phyloP scores from a whole-genome alignment of 1,140 invertebrate species.

The Drosophila pseudoobscura region DNA sequence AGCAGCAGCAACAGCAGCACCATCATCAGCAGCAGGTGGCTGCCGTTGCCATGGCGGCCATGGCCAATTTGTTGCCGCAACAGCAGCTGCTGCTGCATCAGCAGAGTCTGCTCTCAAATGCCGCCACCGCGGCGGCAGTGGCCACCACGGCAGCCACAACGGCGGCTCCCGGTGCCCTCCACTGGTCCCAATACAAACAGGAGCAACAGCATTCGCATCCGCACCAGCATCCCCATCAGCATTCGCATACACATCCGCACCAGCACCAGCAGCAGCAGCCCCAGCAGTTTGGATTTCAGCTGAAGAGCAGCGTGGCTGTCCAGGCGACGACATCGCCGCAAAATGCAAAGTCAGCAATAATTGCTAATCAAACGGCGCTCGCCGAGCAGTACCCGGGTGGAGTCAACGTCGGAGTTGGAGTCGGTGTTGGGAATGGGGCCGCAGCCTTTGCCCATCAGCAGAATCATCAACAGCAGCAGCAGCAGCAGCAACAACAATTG shows the following conservation, averaged over 20 bases:
- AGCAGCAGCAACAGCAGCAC: constrained; percentile 70
- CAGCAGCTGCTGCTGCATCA: constrained; percentile 80
- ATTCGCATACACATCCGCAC: constrained; percentile 34
- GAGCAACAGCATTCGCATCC: constrained; percentile 56
- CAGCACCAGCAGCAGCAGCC: constrained; percentile 56
- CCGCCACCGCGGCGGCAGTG: constrained; percentile 48
- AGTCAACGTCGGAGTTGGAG: constrained; percentile 25
- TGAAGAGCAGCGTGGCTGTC: constrained; percentile 71
- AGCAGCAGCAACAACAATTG: constrained; percentile 64
- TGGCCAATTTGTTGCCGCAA: constrained; percentile 81
- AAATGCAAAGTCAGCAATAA: constrained; percentile 80
- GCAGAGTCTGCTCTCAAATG: constrained; percentile 76
- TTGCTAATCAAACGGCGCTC: constrained; percentile 80
- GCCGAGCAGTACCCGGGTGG: constrained; percentile 52
- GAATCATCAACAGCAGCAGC: constrained; percentile 79
- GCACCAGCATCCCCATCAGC: constrained; percentile 53
- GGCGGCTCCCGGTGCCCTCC: constrained; percentile 59
- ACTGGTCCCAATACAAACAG: constrained; percentile 78
- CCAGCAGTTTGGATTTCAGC: constrained; percentile 71
- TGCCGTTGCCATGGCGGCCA: constrained; percentile 79
- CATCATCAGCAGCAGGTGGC: constrained; percentile 80
- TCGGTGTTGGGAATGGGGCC: constrained; percentile 40
- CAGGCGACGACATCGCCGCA: constrained; percentile 76
- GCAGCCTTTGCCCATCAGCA: constrained; percentile 74
- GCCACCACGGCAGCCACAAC: constrained; percentile 60